phyloP scores from a whole-genome alignment of 1,140 invertebrate genomes.

The Brachionus plicatilis region DNA sequence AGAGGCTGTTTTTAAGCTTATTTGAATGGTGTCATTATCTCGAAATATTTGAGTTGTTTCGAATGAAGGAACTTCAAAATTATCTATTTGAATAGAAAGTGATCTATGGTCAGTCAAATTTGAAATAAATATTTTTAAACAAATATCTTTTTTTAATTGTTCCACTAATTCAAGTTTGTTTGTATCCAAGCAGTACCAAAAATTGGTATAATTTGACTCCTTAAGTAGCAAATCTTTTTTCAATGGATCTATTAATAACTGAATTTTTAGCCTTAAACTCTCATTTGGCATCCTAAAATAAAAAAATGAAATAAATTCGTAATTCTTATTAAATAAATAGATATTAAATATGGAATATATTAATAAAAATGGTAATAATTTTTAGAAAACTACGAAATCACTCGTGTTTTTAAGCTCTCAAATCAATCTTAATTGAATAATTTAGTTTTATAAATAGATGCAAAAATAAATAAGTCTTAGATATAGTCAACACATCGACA shows the following conservation, averaged over 20 bases:
- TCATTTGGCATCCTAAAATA: background rate
- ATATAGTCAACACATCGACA: constrained; percentile 20
- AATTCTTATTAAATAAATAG: no score
- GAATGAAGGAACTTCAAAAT: constrained; percentile 6
- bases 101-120: background rate
- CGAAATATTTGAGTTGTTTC: background rate
- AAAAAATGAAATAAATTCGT: background rate
- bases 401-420: background rate
- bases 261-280: background rate
- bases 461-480: background rate
- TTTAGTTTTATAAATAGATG: background rate
- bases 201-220: background rate
- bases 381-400: background rate
- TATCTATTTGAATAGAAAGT: background rate
- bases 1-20: background rate
- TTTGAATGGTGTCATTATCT: background rate
- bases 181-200: background rate
- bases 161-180: constrained; percentile 2
- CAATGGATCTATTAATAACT: background rate
- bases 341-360: no score
- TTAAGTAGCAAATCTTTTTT: background rate
- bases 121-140: background rate
- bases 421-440: background rate
- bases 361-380: background rate
- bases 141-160: background rate